Percentiles rank a stretch among this genome's conserved stretches.
Evolutionary conservation across 2,797 vertebrate genomes (phyloP).

Genomic region (Myiotriccus ornatus): DNA sequence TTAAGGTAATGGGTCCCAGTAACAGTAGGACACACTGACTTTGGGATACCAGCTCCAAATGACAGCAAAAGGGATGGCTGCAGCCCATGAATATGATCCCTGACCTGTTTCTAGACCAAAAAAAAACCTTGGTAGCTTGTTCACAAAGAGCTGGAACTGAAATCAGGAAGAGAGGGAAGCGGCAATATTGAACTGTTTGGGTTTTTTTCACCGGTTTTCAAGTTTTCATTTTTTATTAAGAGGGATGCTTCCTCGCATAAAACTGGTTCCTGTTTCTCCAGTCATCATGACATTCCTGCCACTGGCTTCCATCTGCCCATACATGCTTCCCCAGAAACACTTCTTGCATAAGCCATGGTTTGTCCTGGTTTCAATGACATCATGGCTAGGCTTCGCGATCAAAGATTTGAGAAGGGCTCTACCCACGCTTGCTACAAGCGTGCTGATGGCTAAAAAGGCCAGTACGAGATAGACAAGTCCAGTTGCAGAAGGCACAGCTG

Average conservation of each 20-base stretch:
- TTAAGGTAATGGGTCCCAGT: background rate
- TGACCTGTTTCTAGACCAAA: background rate
- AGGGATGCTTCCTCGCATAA: background rate
- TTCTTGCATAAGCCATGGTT: background rate
- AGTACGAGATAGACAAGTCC: no score
- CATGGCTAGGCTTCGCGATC: no score
- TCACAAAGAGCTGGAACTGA: background rate
- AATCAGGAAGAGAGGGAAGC: background rate
- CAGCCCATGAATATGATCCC: background rate
- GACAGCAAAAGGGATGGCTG: background rate
- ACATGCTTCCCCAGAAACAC: background rate
- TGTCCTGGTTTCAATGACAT: no score
- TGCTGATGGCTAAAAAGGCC: no score
- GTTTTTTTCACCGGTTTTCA: background rate
- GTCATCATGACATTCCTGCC: background rate
- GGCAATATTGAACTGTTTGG: background rate
- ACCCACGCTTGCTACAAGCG: no score
- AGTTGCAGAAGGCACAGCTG: no score
- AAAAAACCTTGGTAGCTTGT: background rate
- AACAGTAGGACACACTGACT: background rate
- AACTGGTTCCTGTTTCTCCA: background rate
- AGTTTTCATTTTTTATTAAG: background rate
- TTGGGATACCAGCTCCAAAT: background rate
- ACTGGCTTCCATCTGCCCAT: background rate
- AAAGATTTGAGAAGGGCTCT: no score